Evolutionary conservation across 2,113 vertebrate species (phyloP), one percentile per base, ranked within the genome.

Genomic region (Atherinomorus stipes): DNA sequence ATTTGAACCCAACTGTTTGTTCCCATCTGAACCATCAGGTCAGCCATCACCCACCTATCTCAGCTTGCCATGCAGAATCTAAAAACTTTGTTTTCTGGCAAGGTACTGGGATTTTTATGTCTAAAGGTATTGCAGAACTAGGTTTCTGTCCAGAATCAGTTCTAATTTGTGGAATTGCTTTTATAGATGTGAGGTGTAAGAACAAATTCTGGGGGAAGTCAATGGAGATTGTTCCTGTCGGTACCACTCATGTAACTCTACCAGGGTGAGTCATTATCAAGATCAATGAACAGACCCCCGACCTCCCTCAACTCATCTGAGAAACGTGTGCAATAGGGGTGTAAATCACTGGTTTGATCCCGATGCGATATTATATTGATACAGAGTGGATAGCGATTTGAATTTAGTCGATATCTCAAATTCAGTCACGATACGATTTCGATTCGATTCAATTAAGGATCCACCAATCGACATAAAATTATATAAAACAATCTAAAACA

Each of bases 171-270:
- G 31, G 26, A 15, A 13, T 12, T 63, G 0, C 2, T 45, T 60
- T 69, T 57, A 53, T 28, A 99, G 98, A 99, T 78, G 90, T 99
- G 84, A 95, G 98, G 85, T 99, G 98, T 96, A 99, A 99, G 93
- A 99, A 99, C 87, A 99, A 99, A 88, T 99, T 99, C 90, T 99
- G 98, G 98, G 98, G 98, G 0, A 99, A 99, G 91, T 99, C 98
- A 44, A 98, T 99, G 96, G 98, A 99, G 93, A 99, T 99, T 13
- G 95, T 99, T 83, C 98, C 98, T 66, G 89, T 99, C 73, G 98
- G 98, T 65, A 96, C 94, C 76, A 96, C 95, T 13, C 96, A 99
- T 2, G 94, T 98, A 52, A 95, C 92, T 79, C 93, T 99, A 58
- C 96, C 96, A 19, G 88, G 51, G 98, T 99, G 92, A 95, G 95